Evolutionary conservation across 2,113 vertebrate species (phyloP), one percentile per base, ranked within the genome.

Genomic region (Oenanthe melanoleuca): DNA sequence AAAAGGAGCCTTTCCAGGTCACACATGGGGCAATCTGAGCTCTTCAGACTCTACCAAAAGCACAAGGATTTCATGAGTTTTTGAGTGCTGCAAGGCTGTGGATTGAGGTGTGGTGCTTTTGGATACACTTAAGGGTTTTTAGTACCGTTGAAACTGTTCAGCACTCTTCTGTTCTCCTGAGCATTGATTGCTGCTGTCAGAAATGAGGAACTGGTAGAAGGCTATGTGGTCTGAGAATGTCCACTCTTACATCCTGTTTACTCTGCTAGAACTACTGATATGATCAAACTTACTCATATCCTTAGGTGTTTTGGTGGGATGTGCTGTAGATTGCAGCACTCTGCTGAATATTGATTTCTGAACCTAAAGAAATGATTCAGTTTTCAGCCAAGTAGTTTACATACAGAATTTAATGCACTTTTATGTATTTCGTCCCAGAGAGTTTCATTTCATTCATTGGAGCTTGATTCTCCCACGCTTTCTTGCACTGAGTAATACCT

Each of bases 161-260:
- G 28, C 23, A 7, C 17, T 42, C 57, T 55, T 55, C 45, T 28
- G 29, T 28, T 89, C 65, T 75, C 38, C 45, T 72, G 49, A 56
- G 47, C 34, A 20, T 21, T 17, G 55, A 50, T 49, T 61, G 29
- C 63, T 65, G 67, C 47, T 69, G 67, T 40, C 64, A 86, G 79
- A 94, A 88, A 72, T 5, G 40, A 89, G 71, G 94, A 95, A 80
- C 60, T 83, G 60, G 67, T 77, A 70, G 37, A 86, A 83, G 50
- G 74, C 45, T 33, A 3, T 33, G 89, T 84, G 84, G 77, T 91
- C 64, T 61, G 79, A 61, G 12, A 28, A 15, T 50, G 92, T 93
- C 91, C 92, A 90, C 59, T 93, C 75, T 78, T 70, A 55, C 82
- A 93, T 96, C 92, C 95, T 95, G 91, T 96, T 96, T 91, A 96